Evolutionary conservation across 2,797 vertebrate species (phyloP), one percentile per base, ranked within the genome.

Genomic region (Podargus strigoides): DNA sequence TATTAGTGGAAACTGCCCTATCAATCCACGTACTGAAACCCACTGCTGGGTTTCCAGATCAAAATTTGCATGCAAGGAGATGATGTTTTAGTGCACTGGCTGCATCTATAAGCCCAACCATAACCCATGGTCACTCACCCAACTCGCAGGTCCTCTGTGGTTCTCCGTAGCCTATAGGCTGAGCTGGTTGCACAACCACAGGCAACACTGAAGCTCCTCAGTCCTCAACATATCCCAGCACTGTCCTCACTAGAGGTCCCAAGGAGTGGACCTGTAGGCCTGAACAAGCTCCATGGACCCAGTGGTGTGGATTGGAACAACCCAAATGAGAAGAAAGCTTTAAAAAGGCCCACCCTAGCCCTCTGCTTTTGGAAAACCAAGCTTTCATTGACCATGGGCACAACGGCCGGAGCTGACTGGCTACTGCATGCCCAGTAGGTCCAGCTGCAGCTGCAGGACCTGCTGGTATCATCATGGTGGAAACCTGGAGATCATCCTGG

Each of bases 61-160:
- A 34, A 75, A 39, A 53, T 24, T 2, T 50, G 24, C 27, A 30
- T 1, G 26, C 4, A 46, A 70, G 9, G 36, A 80, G 59, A 46
- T 41, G 27, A 16, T 27, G 34, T 69, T 52, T 58, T 41, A 81
- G 36, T 52, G 27, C 0, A 0, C 0, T 2, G 3, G 62, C 17
- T 84, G 23, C 28, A 53, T 15, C n/a, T 67, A 11, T 13, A 59
- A 50, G 55, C 14, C 21, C 24, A 59, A 10, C 3, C 4, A 7
- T 3, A 23, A 44, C 4, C 12, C 26, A 15, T 1, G 26, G 52
- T 24, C 37, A 55, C 14, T 34, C 1, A 2, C 14, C 23, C 14
- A 7, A 21, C 3, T 6, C 8, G 4, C 11, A n/a, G 8, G 18
- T 55, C 30, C 52, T 7, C 30, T n/a, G 7, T 32, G 30, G 30